Conservation (phyloP, 2,797 vertebrate species). For the Syngnathus acus region DNA sequence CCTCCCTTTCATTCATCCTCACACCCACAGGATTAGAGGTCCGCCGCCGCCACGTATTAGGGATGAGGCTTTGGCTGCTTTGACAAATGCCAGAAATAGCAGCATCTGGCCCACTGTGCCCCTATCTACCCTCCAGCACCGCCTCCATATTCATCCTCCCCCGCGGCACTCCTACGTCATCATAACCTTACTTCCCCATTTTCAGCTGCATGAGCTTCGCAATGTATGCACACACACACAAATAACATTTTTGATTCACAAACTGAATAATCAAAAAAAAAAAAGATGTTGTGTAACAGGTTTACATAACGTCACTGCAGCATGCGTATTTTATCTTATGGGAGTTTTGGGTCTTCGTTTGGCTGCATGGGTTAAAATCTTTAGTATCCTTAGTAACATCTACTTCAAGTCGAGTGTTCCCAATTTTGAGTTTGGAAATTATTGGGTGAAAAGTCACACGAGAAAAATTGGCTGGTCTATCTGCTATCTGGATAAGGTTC, state of each 20-base stretch:
- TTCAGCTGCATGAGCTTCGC: conserved; percentile 20
- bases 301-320: conserved; percentile 53
- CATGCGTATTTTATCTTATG: conserved; percentile 26
- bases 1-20: conserved; percentile 62
- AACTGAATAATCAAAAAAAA: conserved; percentile 55
- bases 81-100: conserved; percentile 69
- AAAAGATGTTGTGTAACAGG: conserved; percentile 54
- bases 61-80: conserved; percentile 58
- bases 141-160: conserved; percentile 18
- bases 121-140: conserved; percentile 22
- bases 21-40: conserved; percentile 66
- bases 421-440: conserved; percentile 13
- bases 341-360: conserved; percentile 35
- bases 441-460: conserved; percentile 17
- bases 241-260: conserved; percentile 40
- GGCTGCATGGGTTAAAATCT: conserved; percentile 28
- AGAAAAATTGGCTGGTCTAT: conserved; percentile 19
- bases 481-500: conserved; percentile 34
- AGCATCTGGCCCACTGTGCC: conserved; percentile 55
- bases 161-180: conserved; percentile 38
- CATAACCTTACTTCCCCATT: conserved; percentile 25
- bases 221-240: conserved; percentile 36
- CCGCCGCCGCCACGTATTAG: conserved; percentile 54
- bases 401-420: background rate
- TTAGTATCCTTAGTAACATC: background rate